Evolutionary conservation across 2,888 invertebrate species (phyloP).

Genomic region (Phyllotreta striolata): DNA sequence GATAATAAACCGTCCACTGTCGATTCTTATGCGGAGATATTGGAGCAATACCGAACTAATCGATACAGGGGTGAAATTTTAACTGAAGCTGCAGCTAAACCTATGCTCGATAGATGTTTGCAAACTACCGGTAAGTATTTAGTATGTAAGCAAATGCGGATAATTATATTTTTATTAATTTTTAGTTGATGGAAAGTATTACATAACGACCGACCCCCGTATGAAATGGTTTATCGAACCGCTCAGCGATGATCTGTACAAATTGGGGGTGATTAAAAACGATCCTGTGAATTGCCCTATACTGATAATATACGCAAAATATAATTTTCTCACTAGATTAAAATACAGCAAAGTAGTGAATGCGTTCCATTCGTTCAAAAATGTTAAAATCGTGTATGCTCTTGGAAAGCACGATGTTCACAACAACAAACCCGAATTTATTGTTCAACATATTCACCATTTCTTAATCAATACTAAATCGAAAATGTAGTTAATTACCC

Average conservation of each 20-base stretch:
- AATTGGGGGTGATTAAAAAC: constrained; percentile 53
- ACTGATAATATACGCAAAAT: constrained; percentile 53
- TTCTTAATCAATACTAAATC: constrained; percentile 44
- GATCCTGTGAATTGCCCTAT: constrained; percentile 56
- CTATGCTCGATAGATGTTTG: constrained; percentile 62
- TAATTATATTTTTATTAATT: constrained; percentile 13
- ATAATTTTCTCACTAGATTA: constrained; percentile 40
- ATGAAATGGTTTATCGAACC: constrained; percentile 59
- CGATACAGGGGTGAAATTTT: constrained; percentile 50
- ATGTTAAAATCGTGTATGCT: constrained; percentile 56
- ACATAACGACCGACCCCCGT: constrained; percentile 67
- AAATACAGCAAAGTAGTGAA: constrained; percentile 44
- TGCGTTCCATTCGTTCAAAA: constrained; percentile 47
- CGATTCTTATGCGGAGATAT: constrained; percentile 62
- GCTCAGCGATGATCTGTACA: constrained; percentile 50
- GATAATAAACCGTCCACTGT: constrained; percentile 45
- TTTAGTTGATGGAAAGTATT: constrained; percentile 59
- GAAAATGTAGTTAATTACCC: constrained; percentile 11
- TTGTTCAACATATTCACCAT: constrained; percentile 55
- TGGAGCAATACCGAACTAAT: constrained; percentile 61
- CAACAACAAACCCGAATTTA: constrained; percentile 65
- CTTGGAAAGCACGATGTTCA: constrained; percentile 71
- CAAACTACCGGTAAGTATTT: constrained; percentile 54
- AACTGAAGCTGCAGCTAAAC: constrained; percentile 42
- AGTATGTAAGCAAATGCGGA: not conserved